phyloP scores from a whole-genome alignment of 2,888 invertebrate species.

The Halocaridina rubra region DNA sequence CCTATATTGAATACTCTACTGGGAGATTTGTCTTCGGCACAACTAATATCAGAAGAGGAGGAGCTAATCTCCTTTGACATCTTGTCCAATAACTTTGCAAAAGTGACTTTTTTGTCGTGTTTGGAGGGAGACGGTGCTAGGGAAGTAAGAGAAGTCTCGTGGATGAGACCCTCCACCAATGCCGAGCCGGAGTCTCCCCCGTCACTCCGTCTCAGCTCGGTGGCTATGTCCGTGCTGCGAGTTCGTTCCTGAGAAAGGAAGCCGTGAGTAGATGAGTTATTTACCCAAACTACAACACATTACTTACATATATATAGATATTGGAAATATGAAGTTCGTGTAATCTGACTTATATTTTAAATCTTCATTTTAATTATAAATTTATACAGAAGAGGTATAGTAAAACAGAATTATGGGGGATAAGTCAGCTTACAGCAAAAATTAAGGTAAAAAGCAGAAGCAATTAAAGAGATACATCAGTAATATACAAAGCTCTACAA shows the following conservation, averaged over 20 bases:
- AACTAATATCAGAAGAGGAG: constrained; percentile 70
- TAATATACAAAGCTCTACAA: too few relatives aligned
- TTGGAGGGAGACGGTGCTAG: constrained; percentile 53
- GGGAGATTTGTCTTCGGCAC: constrained; percentile 65
- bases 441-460: too few relatives aligned
- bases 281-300: too few relatives aligned
- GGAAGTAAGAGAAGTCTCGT: constrained; percentile 55
- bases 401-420: too few relatives aligned
- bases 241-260: constrained; percentile 56
- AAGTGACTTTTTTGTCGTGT: constrained; percentile 79
- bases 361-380: too few relatives aligned
- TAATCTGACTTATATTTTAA: too few relatives aligned
- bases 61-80: constrained; percentile 84
- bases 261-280: too few relatives aligned
- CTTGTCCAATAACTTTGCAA: constrained; percentile 79
- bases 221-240: constrained; percentile 59
- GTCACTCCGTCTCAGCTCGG: constrained; percentile 48
- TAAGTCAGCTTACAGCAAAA: too few relatives aligned
- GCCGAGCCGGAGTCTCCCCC: background rate
- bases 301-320: too few relatives aligned
- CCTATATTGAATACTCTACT: constrained; percentile 38
- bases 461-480: too few relatives aligned
- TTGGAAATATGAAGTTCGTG: too few relatives aligned
- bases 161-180: constrained; percentile 23
- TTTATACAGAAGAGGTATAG: too few relatives aligned